Evolutionary conservation across 2,797 vertebrate genomes (phyloP).

Genomic region (Takifugu rubripes): DNA sequence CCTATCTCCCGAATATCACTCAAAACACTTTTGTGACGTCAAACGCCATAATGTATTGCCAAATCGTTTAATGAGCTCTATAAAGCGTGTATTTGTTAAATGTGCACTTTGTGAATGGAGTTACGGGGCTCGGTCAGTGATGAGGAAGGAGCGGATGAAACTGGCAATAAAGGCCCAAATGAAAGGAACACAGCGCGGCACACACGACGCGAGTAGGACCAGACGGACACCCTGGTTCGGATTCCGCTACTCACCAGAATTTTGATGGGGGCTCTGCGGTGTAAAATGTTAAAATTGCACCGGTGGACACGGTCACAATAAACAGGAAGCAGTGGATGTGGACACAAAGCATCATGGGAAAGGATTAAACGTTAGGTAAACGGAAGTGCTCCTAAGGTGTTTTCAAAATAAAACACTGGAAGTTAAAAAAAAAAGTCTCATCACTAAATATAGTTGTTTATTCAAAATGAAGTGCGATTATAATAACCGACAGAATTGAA

Average conservation of each 20-base stretch:
- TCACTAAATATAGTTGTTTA: neutral
- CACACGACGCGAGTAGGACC: neutral
- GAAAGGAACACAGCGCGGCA: conserved; percentile 17
- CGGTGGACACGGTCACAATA: conserved; percentile 66
- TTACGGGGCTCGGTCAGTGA: conserved; percentile 41
- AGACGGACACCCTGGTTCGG: neutral
- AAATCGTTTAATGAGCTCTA: accelerated
- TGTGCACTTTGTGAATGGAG: neutral
- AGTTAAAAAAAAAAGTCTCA: neutral
- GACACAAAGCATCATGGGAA: conserved; percentile 76
- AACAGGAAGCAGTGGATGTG: conserved; percentile 72
- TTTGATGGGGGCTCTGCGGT: conserved; percentile 5
- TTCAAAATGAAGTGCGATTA: neutral
- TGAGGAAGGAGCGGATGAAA: conserved; percentile 44
- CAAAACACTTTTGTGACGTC: accelerated
- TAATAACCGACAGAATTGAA: neutral
- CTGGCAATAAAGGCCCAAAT: conserved; percentile 27
- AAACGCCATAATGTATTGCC: accelerated
- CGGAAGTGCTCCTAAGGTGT: conserved; percentile 29
- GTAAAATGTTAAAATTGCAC: conserved; percentile 31
- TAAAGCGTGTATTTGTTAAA: neutral
- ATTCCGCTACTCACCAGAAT: conserved; percentile 50
- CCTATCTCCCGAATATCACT: conserved; percentile 13
- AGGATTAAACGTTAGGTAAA: conserved; percentile 70
- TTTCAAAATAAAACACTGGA: conserved; percentile 40